Evolutionary conservation across 1,140 invertebrate genomes (phyloP).

Genomic region (Drosophila nebulosa): DNA sequence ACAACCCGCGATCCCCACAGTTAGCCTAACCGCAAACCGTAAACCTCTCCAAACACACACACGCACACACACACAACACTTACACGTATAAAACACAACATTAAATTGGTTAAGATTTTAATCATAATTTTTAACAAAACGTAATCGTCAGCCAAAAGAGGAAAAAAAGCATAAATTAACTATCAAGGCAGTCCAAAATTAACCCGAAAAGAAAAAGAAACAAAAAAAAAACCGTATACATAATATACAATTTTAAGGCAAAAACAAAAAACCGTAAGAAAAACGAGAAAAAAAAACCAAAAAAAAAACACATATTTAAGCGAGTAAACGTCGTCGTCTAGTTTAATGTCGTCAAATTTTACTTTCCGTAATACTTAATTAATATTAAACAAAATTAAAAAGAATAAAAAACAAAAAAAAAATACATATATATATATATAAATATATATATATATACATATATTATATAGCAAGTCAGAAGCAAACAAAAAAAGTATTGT

Average conservation of each 20-base stretch:
- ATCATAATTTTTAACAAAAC: conserved; percentile 78
- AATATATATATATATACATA: conserved; percentile 5
- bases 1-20: neutral
- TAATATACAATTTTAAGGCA: conserved; percentile 60
- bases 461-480: conserved; percentile 14
- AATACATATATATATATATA: conserved; percentile 3
- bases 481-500: conserved; percentile 56
- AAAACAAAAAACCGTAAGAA: conserved; percentile 30
- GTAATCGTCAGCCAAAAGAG: conserved; percentile 68
- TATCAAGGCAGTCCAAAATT: conserved; percentile 68
- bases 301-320: conserved; percentile 64
- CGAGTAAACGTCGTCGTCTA: conserved; percentile 76
- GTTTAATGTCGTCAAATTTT: conserved; percentile 80
- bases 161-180: conserved; percentile 25
- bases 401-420: conserved; percentile 1
- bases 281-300: conserved; percentile 48
- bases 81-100: conserved; percentile 23
- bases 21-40: too few species aligned
- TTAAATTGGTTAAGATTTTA: conserved; percentile 80
- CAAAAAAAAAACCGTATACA: conserved; percentile 13
- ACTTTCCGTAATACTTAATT: conserved; percentile 81
- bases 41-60: conserved; percentile 8
- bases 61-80: conserved; percentile 37
- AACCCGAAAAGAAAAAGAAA: conserved; percentile 58
- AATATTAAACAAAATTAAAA: conserved; percentile 59